phyloP scores from a whole-genome alignment of 2,888 invertebrate genomes.

The Andrena marginata region DNA sequence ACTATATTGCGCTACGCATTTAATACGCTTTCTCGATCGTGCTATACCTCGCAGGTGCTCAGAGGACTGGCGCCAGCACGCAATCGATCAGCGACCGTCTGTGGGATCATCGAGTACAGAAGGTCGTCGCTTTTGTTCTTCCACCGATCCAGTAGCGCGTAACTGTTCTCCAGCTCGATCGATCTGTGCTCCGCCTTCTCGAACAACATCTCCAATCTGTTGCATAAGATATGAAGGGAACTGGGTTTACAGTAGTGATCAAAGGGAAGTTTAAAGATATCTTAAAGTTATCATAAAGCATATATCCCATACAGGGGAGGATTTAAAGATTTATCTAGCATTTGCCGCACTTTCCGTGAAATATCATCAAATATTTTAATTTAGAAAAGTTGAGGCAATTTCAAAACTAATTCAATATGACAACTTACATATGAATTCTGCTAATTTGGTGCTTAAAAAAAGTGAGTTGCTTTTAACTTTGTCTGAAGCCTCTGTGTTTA shows the following conservation, averaged over 20 bases:
- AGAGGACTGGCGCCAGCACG: slow-evolving; percentile 91
- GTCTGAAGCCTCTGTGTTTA: too few species aligned
- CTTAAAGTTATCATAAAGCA: too few species aligned
- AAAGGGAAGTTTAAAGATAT: too few species aligned
- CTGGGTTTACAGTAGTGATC: neutral
- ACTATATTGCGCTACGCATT: neutral
- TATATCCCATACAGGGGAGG: too few species aligned
- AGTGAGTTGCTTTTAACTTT: too few species aligned
- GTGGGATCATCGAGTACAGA: slow-evolving; percentile 96
- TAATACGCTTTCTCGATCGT: neutral
- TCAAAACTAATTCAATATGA: too few species aligned
- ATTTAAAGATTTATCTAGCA: too few species aligned
- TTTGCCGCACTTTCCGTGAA: too few species aligned
- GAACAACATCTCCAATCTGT: slow-evolving; percentile 91
- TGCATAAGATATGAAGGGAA: neutral
- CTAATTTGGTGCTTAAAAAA: too few species aligned
- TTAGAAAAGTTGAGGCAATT: too few species aligned
- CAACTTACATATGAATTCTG: too few species aligned
- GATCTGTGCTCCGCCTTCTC: slow-evolving; percentile 93
- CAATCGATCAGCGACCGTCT: slow-evolving; percentile 92
- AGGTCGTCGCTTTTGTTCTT: slow-evolving; percentile 94
- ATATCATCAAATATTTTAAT: too few species aligned
- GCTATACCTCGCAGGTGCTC: slow-evolving; percentile 91
- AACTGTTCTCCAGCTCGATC: slow-evolving; percentile 91
- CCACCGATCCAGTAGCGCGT: slow-evolving; percentile 93